Base-by-base conservation (phyloP, 1,140 invertebrate species). In the Ericerus pela region DNA sequence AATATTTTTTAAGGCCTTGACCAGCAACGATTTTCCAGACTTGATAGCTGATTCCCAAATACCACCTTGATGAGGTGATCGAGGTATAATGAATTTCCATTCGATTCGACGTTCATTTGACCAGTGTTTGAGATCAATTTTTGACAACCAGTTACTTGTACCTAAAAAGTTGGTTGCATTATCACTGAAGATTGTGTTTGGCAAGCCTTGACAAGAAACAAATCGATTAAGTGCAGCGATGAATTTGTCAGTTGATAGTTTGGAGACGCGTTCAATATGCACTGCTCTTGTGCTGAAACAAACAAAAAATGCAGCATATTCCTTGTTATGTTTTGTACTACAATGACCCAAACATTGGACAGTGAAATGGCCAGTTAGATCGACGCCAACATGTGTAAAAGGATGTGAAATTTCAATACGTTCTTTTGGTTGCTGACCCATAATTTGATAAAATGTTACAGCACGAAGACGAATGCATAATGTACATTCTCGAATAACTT, bases 361-460 rank as follows among this genome's bases (percentile, higher is more conserved):
- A 2, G 3, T 0, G 11, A 55, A 26, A 5, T 24, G 16, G 8
- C 54, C 54, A 0, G 8, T 29, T 28, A 41, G 28, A 43, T 55
- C 36, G 5, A 38, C 12, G 3, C 12, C 26, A 5, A 53, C 31
- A 22, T 57, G n/a, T 1, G 28, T 11, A 51, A 63, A 63, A 4
- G 59, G 53, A 24, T 33, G 31, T 22, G 56, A 29, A 22, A 51
- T 37, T 14, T 30, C 26, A 41, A 61, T 55, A 31, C 63, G 29
- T 26, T 30, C 37, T 20, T 38, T 31, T 4, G 63, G 62, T 0
- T 62, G 36, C 24, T 61, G 30, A 20, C 62, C 62, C 62, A 64
- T 64, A 2, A 57, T 37, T 18, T 54, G 57, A 33, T 28, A 16
- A 28, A 26, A 1, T 8, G 8, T 18, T 54, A 59, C 43, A 12